phyloP scores from a whole-genome alignment of 2,888 invertebrate genomes.

The Imbricaverruca yamaguchii region DNA sequence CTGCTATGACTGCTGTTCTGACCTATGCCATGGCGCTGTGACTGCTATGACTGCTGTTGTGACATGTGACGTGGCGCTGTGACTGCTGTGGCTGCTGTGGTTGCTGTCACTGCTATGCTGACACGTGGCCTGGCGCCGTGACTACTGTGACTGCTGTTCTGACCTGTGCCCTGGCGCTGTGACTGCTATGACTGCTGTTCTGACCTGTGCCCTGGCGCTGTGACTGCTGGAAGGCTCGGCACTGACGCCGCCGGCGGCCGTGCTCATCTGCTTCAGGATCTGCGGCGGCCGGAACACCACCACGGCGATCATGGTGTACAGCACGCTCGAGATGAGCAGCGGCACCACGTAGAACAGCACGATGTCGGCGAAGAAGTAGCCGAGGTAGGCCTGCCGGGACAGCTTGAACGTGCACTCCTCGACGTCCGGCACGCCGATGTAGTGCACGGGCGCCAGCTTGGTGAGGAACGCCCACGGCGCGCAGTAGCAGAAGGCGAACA shows the following conservation, averaged over 20 bases:
- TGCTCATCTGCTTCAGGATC: constrained; percentile 30
- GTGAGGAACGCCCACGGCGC: constrained; percentile 53
- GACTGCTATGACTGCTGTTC: constrained; percentile 30
- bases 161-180: constrained; percentile 40
- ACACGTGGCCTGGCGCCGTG: constrained; percentile 40
- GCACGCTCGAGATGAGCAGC: constrained; percentile 49
- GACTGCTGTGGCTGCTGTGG: too few species aligned
- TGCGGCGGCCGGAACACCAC: constrained; percentile 41
- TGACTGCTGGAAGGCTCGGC: constrained; percentile 34
- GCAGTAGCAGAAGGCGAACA: constrained; percentile 51
- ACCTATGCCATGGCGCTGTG: constrained; percentile 40
- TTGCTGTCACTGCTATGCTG: constrained; percentile 26
- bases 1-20: constrained; percentile 31
- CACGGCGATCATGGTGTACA: constrained; percentile 52
- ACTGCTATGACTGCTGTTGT: constrained; percentile 33
- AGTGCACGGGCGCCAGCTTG: constrained; percentile 40
- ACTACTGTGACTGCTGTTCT: constrained; percentile 30
- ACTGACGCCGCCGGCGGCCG: constrained; percentile 33
- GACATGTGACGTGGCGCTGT: constrained; percentile 32
- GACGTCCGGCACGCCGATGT: constrained; percentile 37
- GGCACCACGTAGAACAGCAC: constrained; percentile 54
- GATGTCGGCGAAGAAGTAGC: constrained; percentile 52
- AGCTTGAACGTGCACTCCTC: constrained; percentile 46
- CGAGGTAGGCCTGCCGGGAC: constrained; percentile 45
- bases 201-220: constrained; percentile 40